These are phyloP conservation scores for Apoda limacodes DNA, from an alignment of 2,888 invertebrate genomes.

Conservation along the genomic window DNA sequence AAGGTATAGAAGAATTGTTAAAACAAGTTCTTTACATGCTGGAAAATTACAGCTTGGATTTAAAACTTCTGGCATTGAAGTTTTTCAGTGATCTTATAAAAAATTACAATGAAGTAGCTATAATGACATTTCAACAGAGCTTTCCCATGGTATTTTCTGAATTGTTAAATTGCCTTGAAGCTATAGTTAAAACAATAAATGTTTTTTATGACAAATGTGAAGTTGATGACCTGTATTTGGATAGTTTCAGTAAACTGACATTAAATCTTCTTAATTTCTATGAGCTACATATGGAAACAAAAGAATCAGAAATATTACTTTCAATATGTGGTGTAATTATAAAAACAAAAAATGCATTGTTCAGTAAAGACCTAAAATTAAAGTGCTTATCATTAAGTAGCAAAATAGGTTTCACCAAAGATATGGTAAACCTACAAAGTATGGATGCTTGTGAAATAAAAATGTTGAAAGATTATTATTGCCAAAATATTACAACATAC, in stretches of 20 bases:
- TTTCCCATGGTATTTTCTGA: constrained; percentile 34
- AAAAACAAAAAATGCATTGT: constrained; percentile 27
- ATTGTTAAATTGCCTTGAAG: constrained; percentile 33
- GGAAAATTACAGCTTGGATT: constrained; percentile 41
- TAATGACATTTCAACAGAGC: constrained; percentile 28
- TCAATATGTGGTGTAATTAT: constrained; percentile 38
- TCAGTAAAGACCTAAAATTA: constrained; percentile 35
- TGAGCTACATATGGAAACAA: constrained; percentile 19
- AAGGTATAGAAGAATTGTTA: constrained; percentile 30
- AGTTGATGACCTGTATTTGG: constrained; percentile 29
- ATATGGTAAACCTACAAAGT: constrained; percentile 32
- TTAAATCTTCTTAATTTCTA: constrained; percentile 28
- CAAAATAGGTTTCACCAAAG: constrained; percentile 29
- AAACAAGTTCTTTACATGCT: constrained; percentile 34
- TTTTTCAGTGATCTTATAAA: constrained; percentile 43
- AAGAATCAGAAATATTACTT: constrained; percentile 25
- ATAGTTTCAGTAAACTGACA: constrained; percentile 31
- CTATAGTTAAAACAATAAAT: constrained; percentile 33
- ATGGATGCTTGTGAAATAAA: constrained; percentile 38
- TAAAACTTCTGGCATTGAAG: constrained; percentile 40
- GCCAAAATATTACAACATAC: constrained; percentile 28
- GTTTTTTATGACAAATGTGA: constrained; percentile 43
- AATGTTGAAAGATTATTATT: constrained; percentile 31
- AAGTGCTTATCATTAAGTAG: constrained; percentile 37
- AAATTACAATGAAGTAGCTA: constrained; percentile 35